These are phyloP conservation scores for Hyles euphorbiae DNA, from an alignment of 1,140 invertebrate species.

Conservation along the genomic window DNA sequence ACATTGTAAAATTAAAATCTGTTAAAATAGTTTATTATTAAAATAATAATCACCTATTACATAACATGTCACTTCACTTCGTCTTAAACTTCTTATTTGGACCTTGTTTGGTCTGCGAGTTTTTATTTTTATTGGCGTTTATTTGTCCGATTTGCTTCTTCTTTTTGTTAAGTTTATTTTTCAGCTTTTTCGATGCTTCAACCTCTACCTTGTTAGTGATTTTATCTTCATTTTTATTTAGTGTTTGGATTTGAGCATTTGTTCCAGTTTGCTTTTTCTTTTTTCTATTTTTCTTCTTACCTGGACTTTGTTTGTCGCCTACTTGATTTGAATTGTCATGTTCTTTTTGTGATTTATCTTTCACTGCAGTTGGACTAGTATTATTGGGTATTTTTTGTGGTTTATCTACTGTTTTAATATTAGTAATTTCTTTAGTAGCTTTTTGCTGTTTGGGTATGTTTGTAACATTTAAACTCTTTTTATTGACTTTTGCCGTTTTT, in stretches of 20 bases:
- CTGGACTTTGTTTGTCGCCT: conserved; percentile 24
- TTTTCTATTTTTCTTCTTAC: conserved; percentile 36
- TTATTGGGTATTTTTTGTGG: neutral
- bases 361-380: conserved; percentile 5
- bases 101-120: too few relatives aligned
- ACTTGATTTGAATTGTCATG: conserved; percentile 12
- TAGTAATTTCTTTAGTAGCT: too few relatives aligned
- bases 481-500: neutral
- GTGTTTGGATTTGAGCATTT: conserved; percentile 21
- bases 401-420: too few relatives aligned
- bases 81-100: conserved; percentile 22
- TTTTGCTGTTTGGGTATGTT: too few relatives aligned
- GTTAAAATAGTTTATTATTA: conserved; percentile 17
- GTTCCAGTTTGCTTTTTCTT: conserved; percentile 17
- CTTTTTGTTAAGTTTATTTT: conserved; percentile 46
- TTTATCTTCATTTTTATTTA: conserved; percentile 37
- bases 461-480: neutral
- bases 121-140: conserved; percentile 11
- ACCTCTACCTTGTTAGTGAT: conserved; percentile 41
- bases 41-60: conserved; percentile 8
- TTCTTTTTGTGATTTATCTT: conserved; percentile 26
- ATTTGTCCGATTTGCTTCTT: conserved; percentile 56
- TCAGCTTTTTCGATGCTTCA: conserved; percentile 41
- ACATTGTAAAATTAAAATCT: too few relatives aligned
- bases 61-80: conserved; percentile 18